Percentiles rank a stretch among this genome's conserved stretches.
These are phyloP conservation scores for Hippocampus zosterae DNA, from an alignment of 2,113 vertebrate species.

Conservation along the genomic window DNA sequence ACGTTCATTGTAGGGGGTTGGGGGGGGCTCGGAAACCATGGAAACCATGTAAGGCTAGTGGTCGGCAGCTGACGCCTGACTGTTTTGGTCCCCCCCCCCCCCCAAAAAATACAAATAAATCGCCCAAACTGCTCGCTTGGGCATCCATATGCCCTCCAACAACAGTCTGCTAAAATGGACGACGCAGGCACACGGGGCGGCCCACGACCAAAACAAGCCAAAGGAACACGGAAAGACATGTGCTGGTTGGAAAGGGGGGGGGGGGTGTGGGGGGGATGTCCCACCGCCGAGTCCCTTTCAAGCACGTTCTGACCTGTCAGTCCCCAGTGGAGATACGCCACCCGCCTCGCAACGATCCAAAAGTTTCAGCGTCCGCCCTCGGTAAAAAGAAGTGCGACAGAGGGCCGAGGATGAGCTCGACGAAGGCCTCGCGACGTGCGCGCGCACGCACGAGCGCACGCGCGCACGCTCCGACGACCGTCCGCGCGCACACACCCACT, in stretches of 20 bases:
- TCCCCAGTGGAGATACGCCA: background rate
- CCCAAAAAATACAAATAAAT: slow-evolving; percentile 21
- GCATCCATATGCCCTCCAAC: slow-evolving; percentile 65
- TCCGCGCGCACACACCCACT: slow-evolving; percentile 52
- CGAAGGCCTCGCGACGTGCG: slow-evolving; percentile 65
- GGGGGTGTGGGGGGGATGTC: slow-evolving; percentile 48
- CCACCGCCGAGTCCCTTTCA: slow-evolving; percentile 27
- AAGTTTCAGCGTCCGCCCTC: background rate
- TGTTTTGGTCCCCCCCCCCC: slow-evolving; percentile 51
- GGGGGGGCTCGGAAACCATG: slow-evolving; percentile 45
- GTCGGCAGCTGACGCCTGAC: slow-evolving; percentile 63
- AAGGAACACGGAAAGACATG: slow-evolving; percentile 23
- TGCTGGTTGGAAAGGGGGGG: slow-evolving; percentile 47
- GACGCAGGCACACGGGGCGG: slow-evolving; percentile 48
- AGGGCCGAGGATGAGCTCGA: slow-evolving; percentile 74
- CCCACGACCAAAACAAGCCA: slow-evolving; percentile 32
- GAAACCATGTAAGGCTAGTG: slow-evolving; percentile 61
- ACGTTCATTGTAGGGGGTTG: slow-evolving; percentile 33
- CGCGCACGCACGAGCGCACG: background rate
- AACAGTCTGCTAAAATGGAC: slow-evolving; percentile 63
- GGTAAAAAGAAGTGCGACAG: slow-evolving; percentile 49
- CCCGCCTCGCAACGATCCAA: background rate
- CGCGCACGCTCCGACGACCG: slow-evolving; percentile 38
- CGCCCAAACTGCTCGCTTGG: slow-evolving; percentile 40
- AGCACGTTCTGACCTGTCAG: slow-evolving; percentile 28